Conservation (phyloP, 2,888 invertebrate species). For the Carpatolechia fugitivella region DNA sequence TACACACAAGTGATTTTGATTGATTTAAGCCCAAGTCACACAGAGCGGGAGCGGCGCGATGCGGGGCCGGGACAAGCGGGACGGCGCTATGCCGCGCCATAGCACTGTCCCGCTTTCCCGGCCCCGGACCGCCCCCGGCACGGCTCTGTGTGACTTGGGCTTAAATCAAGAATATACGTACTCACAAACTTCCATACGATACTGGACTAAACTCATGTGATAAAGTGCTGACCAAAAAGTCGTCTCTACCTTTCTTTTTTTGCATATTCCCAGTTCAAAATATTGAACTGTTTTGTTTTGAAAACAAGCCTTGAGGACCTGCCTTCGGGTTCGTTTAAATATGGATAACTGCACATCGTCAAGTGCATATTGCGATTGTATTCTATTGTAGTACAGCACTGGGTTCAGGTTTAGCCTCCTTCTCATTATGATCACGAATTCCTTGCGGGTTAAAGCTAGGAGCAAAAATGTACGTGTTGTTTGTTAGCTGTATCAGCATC, state of each 20-base stretch:
- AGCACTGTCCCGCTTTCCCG: too few species aligned
- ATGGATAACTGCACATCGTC: conserved; percentile 49
- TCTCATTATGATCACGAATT: neutral
- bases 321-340: conserved; percentile 79
- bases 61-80: too few species aligned
- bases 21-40: too few species aligned
- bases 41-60: too few species aligned
- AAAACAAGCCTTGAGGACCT: conserved; percentile 80
- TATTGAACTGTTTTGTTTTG: conserved; percentile 73
- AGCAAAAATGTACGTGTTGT: neutral
- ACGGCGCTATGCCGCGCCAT: too few species aligned
- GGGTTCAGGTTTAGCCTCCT: neutral
- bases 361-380: conserved; percentile 20
- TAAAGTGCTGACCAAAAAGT: too few species aligned
- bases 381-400: conserved; percentile 6
- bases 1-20: too few species aligned
- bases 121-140: too few species aligned
- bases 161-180: too few species aligned
- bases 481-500: neutral
- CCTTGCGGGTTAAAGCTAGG: neutral
- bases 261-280: conserved; percentile 83
- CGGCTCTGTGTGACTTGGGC: too few species aligned
- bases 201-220: too few species aligned
- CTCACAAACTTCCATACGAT: too few species aligned
- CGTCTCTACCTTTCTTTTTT: conserved; percentile 70